Base-by-base conservation (phyloP, 2,888 invertebrate species). In the Hoplodrina blanda region DNA sequence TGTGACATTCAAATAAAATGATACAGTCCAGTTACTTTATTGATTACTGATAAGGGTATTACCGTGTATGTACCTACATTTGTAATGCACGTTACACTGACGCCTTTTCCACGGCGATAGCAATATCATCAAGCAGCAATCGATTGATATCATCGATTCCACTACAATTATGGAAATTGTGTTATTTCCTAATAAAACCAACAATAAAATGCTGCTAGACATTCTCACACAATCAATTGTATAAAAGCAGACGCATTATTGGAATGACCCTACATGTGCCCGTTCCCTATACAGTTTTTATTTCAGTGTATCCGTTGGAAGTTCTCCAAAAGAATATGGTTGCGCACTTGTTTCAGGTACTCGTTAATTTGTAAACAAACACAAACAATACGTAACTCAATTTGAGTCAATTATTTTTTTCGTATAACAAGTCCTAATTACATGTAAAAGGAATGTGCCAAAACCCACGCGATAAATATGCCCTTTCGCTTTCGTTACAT, bases 231-330 rank as follows among this genome's bases (percentile, higher is more conserved):
- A 52, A 73, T 54, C 11, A 57, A 46, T 49, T n/a, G 49, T 41
- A 49, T 19, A 62, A n/a, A 19, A 13, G 11, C 15, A 59, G 56
- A 75, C 20, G 8, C 50, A 13, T 20, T 37, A 49, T 49, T 13
- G 0, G 50, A 72, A 54, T 72, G 15, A 25, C 17, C 10, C n/a
- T 54, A 25, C 17, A n/a, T 62, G 52, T 69, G 55, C 37, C 54
- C 62, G 67, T 62, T 72, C 19, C 57, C 60, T 69, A 80, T 75
- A 74, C 63, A 75, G 84, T 76, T 65, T 62, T 84, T 89, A 89
- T 89, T 91, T 89, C 78, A 62, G 81, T 83, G 82, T 85, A 84
- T 88, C 87, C 85, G 87, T 88, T 91, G 91, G 91, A 89, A 69
- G 61, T 49, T 64, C 56, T 88, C 90, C 91, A 91, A 89, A 81